Base-by-base conservation (phyloP, 2,888 invertebrate genomes). In the Creontiades dilutus region DNA sequence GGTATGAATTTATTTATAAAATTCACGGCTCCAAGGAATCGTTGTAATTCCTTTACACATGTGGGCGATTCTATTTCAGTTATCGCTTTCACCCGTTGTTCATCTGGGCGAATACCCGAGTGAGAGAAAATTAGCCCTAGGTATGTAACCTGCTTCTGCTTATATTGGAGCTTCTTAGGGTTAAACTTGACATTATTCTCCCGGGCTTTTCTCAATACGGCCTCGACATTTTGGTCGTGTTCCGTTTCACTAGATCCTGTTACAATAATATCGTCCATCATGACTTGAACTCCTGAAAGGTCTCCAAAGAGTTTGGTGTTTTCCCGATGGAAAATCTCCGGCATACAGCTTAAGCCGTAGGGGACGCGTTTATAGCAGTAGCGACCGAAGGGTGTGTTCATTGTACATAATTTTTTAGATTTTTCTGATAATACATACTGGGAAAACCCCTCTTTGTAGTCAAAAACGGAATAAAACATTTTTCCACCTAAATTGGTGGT, bases 181-280 rank as follows among this genome's bases (percentile, higher is more conserved):
- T n/a, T n/a, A n/a, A n/a, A n/a, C n/a, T n/a, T n/a, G n/a, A n/a
- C n/a, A n/a, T n/a, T n/a, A n/a, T n/a, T n/a, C n/a, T n/a, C n/a
- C n/a, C n/a, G n/a, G n/a, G n/a, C n/a, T n/a, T n/a, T 57, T 57
- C n/a, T 57, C 57, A 57, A 57, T 0, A 57, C 57, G 5, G 57
- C 57, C n/a, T 57, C 57, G 13, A 57, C 57, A 57, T 57, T 57
- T n/a, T n/a, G 13, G 57, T 57, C 57, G 57, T 57, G 57, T 57
- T 57, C 57, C 57, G 13, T n/a, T 57, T 89, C 90, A 14, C 88
- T 81, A n/a, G 23, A 55, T 23, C 91, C 90, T 13, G 90, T 68
- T 4, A 91, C 78, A 48, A 91, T 91, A 1, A 91, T 11, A 27
- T 91, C 91, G 84, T 91, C 91, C 80, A 78, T 90, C 14, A 90